These are phyloP conservation scores for Porites evermanni DNA, from an alignment of 92 coral and sea anemone species.

Conservation along the genomic window DNA sequence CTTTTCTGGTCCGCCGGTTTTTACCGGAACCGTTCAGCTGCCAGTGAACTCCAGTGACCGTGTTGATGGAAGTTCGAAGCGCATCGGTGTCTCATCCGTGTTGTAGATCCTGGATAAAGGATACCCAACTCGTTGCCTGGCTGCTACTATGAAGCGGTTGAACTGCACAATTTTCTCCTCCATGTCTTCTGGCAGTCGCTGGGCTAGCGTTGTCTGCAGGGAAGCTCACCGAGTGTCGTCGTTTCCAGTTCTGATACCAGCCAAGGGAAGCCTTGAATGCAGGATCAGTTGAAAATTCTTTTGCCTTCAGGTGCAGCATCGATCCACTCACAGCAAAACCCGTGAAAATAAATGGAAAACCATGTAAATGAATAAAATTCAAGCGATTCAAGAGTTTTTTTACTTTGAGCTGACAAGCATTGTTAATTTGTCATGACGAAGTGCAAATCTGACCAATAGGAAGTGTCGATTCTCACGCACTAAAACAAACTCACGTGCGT, in stretches of 20 bases:
- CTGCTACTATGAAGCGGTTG: conserved; percentile 14
- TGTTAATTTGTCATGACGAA: conserved; percentile 10
- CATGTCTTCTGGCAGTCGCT: conserved; percentile 52
- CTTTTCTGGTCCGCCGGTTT: conserved; percentile 34
- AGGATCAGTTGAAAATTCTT: conserved; percentile 8
- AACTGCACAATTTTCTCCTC: conserved; percentile 20
- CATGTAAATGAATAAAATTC: conserved; percentile 15
- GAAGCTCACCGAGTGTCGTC: conserved; percentile 28
- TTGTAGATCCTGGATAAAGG: conserved; percentile 5
- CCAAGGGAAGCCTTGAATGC: conserved; percentile 51
- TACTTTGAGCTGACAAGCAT: not conserved
- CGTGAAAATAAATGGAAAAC: not conserved
- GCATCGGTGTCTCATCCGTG: too few species aligned
- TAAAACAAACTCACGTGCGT: conserved; percentile 31
- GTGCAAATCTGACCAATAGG: conserved; percentile 15
- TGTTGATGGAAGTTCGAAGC: conserved; percentile 14
- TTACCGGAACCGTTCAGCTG: conserved; percentile 20
- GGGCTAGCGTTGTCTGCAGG: not conserved
- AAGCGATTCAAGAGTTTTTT: not conserved
- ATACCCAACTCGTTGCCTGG: not conserved
- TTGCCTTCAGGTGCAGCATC: too few species aligned
- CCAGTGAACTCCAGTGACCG: conserved; percentile 25
- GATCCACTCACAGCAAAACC: too few species aligned
- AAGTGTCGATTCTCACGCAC: conserved; percentile 22
- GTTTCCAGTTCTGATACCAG: conserved; percentile 51